Evolutionary conservation across 2,113 vertebrate genomes (phyloP), one percentile per base, ranked within the genome.

Genomic region (Spea bombifrons): DNA sequence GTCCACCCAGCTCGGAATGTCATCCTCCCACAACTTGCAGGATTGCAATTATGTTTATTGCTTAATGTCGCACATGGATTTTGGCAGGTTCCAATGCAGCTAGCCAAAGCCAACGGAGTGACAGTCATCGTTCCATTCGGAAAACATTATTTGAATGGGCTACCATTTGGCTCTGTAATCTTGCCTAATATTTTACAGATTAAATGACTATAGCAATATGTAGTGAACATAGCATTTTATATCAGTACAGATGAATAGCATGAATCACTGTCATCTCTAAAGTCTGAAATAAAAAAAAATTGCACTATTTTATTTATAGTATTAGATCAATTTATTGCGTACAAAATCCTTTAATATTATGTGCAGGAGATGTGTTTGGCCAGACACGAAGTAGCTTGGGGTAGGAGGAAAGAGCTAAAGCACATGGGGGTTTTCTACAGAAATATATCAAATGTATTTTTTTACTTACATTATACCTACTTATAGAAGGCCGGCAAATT

Each of bases 41-140:
- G 78, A 73, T 68, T 65, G 50, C 78, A 80, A 74, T 80, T 80
- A 80, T 73, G 65, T 74, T 80, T 74, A 80, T 80, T 80, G 78
- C 78, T 80, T 80, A 80, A 74, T 72, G 72, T 68, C 74, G 78
- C 71, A 49, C 50, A 67, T 74, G 78, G 65, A 68, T 68, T 74
- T 80, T 80, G 78, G 78, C 78, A 80, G 78, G 43, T 47, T 47
- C 17, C 71, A 66, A 43, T 49, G 52, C 65, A 67, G 16, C 15
- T 50, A 71, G 64, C 44, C 53, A 47, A 49, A 59, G 78, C 78
- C 78, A 80, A 80, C 57, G 45, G 74, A 73, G 74, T 80, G 71
- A 45, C 71, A 73, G 73, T 74, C 64, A 80, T 80, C 78, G 74
- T 64, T 80, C 71, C 52, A 73, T 80, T 80, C 61, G 78, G 53